Evolutionary conservation across 2,797 vertebrate genomes (phyloP).

Genomic region (Chanos chanos): DNA sequence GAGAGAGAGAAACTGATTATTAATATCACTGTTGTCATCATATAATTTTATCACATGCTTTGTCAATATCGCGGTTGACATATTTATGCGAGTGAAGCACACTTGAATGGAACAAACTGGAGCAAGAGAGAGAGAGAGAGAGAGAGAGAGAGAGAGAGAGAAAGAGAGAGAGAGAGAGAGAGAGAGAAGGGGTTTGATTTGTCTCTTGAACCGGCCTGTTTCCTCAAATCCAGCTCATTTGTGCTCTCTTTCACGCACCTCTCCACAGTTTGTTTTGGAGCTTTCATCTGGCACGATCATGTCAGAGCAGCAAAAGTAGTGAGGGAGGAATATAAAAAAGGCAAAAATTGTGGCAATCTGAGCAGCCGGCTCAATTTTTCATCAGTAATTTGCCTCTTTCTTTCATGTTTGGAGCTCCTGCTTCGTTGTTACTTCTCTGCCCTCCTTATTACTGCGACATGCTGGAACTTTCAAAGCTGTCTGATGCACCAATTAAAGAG

Average conservation of each 20-base stretch:
- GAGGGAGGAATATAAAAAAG: background rate
- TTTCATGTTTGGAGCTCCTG: slow-evolving; percentile 30
- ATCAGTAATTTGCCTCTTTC: slow-evolving; percentile 37
- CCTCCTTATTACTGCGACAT: slow-evolving; percentile 28
- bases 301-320: slow-evolving; percentile 3
- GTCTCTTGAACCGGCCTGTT: slow-evolving; percentile 18
- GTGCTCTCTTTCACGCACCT: slow-evolving; percentile 24
- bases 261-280: slow-evolving; percentile 7
- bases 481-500: slow-evolving; percentile 65
- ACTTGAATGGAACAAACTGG: too few relatives aligned
- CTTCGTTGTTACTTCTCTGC: slow-evolving; percentile 15
- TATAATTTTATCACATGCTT: too few relatives aligned
- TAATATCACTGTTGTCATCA: too few relatives aligned
- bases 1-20: too few relatives aligned
- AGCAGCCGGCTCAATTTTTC: background rate
- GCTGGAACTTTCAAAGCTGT: slow-evolving; percentile 52
- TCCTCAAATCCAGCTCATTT: slow-evolving; percentile 29
- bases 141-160: background rate
- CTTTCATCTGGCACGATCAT: slow-evolving; percentile 28
- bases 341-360: slow-evolving; percentile 2
- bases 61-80: too few relatives aligned
- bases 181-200: slow-evolving; percentile 35
- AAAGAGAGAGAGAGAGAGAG: background rate
- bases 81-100: too few relatives aligned
- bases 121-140: background rate